Evolutionary conservation across 1,140 invertebrate species (phyloP).

Genomic region (Leptinotarsa texana): DNA sequence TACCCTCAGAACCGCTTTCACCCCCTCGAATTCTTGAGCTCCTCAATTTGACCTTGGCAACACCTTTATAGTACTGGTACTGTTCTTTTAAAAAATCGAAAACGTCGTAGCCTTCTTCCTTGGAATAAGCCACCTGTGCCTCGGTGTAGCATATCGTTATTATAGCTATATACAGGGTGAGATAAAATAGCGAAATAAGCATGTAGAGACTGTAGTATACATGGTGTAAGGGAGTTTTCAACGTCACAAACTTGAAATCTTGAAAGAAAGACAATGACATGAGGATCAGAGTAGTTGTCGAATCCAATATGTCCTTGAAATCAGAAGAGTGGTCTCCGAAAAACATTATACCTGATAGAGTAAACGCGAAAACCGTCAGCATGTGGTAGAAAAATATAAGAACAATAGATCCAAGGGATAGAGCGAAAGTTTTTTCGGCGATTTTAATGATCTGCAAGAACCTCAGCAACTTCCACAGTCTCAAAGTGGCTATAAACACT

Average conservation of each 20-base stretch:
- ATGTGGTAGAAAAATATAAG: conserved; percentile 34
- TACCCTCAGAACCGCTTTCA: not conserved
- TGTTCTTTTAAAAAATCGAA: conserved; percentile 32
- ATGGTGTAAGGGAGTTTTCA: conserved; percentile 28
- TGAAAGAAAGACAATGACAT: conserved; percentile 20
- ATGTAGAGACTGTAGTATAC: conserved; percentile 35
- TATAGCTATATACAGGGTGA: conserved; percentile 38
- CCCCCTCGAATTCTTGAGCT: conserved; percentile 7
- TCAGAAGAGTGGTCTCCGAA: conserved; percentile 31
- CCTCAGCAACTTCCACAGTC: conserved; percentile 44
- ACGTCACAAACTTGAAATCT: conserved; percentile 23
- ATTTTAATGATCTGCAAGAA: conserved; percentile 40
- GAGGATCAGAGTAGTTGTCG: conserved; percentile 32
- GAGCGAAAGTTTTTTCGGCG: conserved; percentile 39
- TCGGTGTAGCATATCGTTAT: conserved; percentile 38
- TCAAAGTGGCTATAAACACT: conserved; percentile 40
- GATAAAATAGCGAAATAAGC: conserved; percentile 33
- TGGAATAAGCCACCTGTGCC: conserved; percentile 30
- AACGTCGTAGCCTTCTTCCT: conserved; percentile 23
- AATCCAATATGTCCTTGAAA: conserved; percentile 30
- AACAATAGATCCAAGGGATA: conserved; percentile 24
- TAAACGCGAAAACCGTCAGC: conserved; percentile 32
- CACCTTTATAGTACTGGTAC: conserved; percentile 31
- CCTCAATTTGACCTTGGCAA: conserved; percentile 9
- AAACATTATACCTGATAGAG: conserved; percentile 27